Base-by-base conservation (phyloP, 2,888 invertebrate species). In the Volucella inanis region DNA sequence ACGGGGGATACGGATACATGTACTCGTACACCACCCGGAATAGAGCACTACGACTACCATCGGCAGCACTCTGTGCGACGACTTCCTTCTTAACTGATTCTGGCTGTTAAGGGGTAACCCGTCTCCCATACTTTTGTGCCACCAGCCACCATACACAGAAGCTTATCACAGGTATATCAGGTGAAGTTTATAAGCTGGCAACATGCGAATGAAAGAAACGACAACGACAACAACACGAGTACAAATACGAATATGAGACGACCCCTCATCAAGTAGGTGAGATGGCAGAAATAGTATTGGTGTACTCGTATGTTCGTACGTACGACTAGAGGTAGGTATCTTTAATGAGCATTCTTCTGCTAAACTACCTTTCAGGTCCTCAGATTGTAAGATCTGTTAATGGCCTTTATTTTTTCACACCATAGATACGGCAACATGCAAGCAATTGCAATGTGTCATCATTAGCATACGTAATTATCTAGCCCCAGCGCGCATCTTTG, bases 181-280 rank as follows among this genome's bases (percentile, higher is more conserved):
- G 38, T 81, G 85, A 81, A 72, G 81, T 87, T 87, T 89, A 89
- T 89, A 88, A 89, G 88, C 88, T 88, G 88, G 75, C 88, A 89
- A 88, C 89, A 89, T 89, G 89, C 88, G 87, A 88, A 87, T 87
- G 86, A 57, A 52, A 62, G 64, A 54, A 72, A 82, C 59, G 39
- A 67, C 70, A 64, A 64, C 47, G 31, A n/a, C 41, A 50, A 57
- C 47, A 31, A 49, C 54, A 65, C 70, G 50, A 71, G 82, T 71
- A 22, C 22, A 22, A 22, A 22, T 22, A 3, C 22, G 22, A 22
- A 31, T 31, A 31, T 31, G 31, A 31, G 31, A 31, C 31, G 0
- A 1, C 31, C 6, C 31, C 31, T 31, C 31, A 31, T 1, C 31
- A 2, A 31, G 31, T 31, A 31, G 4, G 31, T 31, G 6, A n/a